Evolutionary conservation across 2,888 invertebrate species (phyloP).

Genomic region (Scaptomyza cyrtandrae): DNA sequence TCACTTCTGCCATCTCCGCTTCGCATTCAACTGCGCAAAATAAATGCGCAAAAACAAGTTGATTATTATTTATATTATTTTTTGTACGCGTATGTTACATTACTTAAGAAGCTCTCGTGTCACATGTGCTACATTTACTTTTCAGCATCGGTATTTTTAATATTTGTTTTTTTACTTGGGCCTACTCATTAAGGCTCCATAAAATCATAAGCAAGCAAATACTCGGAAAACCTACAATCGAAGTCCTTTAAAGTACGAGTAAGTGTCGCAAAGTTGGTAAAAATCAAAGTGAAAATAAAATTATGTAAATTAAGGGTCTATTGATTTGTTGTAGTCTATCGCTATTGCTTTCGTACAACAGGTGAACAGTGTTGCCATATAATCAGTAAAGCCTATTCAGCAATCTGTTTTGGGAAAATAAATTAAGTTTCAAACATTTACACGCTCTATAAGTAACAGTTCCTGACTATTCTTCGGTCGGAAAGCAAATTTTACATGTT

Average conservation of each 20-base stretch:
- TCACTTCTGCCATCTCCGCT: constrained; percentile 32
- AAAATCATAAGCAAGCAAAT: neutral
- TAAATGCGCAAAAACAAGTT: constrained; percentile 56
- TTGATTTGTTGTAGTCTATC: constrained; percentile 45
- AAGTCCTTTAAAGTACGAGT: constrained; percentile 25
- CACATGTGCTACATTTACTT: neutral
- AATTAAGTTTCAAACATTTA: constrained; percentile 20
- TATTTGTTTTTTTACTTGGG: neutral
- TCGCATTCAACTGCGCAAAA: constrained; percentile 50
- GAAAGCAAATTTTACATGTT: neutral
- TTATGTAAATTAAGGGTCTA: constrained; percentile 36
- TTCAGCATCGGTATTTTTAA: constrained; percentile 3
- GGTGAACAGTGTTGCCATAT: constrained; percentile 58
- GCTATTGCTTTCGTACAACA: constrained; percentile 70
- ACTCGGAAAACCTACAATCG: neutral
- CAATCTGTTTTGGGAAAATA: constrained; percentile 36
- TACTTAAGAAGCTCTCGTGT: constrained; percentile 2
- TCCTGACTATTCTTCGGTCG: neutral
- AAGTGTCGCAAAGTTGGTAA: constrained; percentile 15
- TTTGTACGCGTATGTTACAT: constrained; percentile 8
- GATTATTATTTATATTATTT: constrained; percentile 19
- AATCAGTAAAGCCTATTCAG: constrained; percentile 10
- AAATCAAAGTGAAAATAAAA: neutral
- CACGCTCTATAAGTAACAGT: neutral
- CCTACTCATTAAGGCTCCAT: neutral